Conservation (phyloP, 2,113 vertebrate species). For the Okapia johnstoni region DNA sequence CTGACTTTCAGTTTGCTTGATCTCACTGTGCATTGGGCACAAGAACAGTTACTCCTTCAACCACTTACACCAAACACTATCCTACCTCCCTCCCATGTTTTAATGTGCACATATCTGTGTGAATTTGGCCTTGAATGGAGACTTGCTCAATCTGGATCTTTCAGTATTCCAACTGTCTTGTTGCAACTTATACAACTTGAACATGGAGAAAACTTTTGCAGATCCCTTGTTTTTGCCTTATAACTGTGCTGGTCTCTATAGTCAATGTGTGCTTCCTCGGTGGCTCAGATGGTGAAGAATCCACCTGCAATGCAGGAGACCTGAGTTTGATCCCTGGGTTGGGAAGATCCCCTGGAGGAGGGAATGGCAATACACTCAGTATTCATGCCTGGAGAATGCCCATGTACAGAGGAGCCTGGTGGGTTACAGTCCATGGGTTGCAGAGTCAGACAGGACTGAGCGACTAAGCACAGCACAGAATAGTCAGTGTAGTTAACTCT, state of each 20-base stretch:
- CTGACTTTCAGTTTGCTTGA: neutral
- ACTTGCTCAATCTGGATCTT: neutral
- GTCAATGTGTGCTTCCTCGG: neutral
- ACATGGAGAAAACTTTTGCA: neutral
- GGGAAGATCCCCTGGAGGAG: neutral
- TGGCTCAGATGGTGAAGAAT: neutral
- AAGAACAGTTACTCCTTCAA: neutral
- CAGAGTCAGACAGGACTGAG: neutral
- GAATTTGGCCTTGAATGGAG: neutral
- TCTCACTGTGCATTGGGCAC: neutral
- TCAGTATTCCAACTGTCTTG: neutral
- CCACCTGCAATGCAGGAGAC: neutral
- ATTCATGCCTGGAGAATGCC: neutral
- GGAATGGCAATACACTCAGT: neutral
- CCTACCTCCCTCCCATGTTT: accelerated
- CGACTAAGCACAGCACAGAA: neutral
- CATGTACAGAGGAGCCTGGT: neutral
- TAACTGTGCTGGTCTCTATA: neutral
- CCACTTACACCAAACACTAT: neutral
- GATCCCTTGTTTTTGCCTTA: neutral
- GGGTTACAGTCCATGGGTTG: neutral
- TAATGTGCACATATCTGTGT: neutral
- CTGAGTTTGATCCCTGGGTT: neutral
- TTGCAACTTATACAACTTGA: neutral
- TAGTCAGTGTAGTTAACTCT: neutral